Conservation (phyloP, 2,113 vertebrate genomes). For the Anhinga anhinga region DNA sequence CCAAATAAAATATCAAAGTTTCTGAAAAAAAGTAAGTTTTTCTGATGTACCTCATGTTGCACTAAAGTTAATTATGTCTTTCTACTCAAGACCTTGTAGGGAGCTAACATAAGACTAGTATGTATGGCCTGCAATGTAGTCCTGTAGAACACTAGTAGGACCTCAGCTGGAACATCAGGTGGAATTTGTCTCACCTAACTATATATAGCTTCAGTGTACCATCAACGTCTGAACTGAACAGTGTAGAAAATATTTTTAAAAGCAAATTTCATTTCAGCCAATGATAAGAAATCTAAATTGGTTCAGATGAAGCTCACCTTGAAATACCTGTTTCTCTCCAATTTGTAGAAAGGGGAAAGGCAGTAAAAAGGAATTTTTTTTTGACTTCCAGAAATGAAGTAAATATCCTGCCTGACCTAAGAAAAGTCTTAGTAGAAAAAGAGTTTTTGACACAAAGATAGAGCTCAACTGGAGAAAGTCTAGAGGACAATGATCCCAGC, state of each 20-base stretch:
- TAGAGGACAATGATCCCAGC: neutral
- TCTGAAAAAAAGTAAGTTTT: neutral
- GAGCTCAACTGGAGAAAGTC: fast-evolving
- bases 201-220: neutral
- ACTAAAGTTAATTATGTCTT: neutral
- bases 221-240: neutral
- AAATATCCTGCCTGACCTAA: neutral
- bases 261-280: neutral
- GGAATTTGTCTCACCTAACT: neutral
- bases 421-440: neutral
- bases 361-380: neutral
- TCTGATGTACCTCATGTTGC: neutral
- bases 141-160: neutral
- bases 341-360: neutral
- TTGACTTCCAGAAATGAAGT: neutral
- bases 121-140: neutral
- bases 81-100: neutral
- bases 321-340: neutral
- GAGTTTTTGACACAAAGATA: neutral
- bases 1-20: neutral
- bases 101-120: neutral
- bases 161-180: neutral
- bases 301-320: neutral
- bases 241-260: neutral
- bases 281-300: neutral